Evolutionary conservation across 1,140 invertebrate genomes (phyloP).

Genomic region (Drosophila pruinosa): DNA sequence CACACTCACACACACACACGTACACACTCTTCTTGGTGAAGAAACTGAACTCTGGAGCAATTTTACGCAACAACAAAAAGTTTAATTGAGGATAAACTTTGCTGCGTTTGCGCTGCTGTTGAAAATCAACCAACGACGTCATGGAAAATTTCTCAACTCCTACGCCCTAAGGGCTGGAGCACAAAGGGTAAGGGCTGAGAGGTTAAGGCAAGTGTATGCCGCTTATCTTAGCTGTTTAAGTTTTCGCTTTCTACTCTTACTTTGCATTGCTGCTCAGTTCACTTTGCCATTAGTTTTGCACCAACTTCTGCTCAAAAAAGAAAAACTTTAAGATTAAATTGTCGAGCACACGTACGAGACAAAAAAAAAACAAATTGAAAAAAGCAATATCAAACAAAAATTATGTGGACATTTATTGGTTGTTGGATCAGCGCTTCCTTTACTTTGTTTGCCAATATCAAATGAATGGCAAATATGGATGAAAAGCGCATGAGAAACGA

Average conservation of each 20-base stretch:
- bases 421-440: constrained; percentile 29
- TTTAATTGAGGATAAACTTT: constrained; percentile 80
- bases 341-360: not conserved
- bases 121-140: constrained; percentile 66
- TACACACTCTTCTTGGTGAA: constrained; percentile 1
- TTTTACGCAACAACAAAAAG: constrained; percentile 79
- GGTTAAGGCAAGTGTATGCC: constrained; percentile 17
- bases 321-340: constrained; percentile 49
- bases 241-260: constrained; percentile 46
- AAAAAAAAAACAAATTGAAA: not conserved
- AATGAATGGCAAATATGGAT: constrained; percentile 63
- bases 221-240: constrained; percentile 42
- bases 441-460: constrained; percentile 53
- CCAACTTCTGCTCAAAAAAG: not conserved
- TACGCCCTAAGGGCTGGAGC: not conserved
- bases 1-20: constrained; percentile 31
- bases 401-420: constrained; percentile 64
- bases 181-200: not conserved
- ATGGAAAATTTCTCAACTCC: constrained; percentile 58
- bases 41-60: constrained; percentile 58
- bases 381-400: constrained; percentile 17
- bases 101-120: constrained; percentile 77
- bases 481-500: constrained; percentile 56
- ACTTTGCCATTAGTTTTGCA: constrained; percentile 36
- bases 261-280: constrained; percentile 38